Evolutionary conservation across 2,113 vertebrate genomes (phyloP).

Genomic region (Pantherophis guttatus): DNA sequence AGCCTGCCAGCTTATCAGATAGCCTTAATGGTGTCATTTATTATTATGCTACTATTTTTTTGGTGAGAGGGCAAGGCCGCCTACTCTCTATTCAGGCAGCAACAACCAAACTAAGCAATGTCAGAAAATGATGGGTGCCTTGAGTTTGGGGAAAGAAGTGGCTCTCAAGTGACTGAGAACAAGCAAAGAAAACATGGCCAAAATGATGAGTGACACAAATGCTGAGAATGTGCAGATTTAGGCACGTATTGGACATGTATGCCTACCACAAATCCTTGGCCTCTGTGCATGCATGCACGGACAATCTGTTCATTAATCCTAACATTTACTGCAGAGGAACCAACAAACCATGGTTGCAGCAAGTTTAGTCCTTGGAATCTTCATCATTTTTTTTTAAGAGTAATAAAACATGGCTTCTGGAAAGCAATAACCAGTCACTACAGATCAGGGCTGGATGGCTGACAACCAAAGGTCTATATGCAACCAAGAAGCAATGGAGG

Average conservation of each 20-base stretch:
- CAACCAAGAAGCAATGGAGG: not conserved
- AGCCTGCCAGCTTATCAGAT: not conserved
- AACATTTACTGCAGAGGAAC: not conserved
- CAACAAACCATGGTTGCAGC: not conserved
- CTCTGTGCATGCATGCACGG: not conserved
- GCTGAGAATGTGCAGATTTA: not conserved
- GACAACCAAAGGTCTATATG: not conserved
- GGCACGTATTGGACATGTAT: not conserved
- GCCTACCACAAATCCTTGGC: not conserved
- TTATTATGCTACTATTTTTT: constrained; percentile 13
- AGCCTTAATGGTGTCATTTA: constrained; percentile 10
- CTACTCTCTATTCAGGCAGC: not conserved
- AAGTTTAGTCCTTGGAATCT: not conserved
- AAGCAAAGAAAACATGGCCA: not conserved
- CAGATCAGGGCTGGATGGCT: not conserved
- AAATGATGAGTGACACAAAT: not conserved
- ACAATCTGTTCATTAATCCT: not conserved
- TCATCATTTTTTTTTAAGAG: not conserved
- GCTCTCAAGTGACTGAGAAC: no score
- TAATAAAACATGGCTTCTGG: not conserved
- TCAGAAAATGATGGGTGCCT: not conserved
- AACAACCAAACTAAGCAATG: not conserved
- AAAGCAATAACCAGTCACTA: not conserved
- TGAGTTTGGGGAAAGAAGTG: not conserved
- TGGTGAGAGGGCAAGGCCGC: not conserved